phyloP scores from a whole-genome alignment of 2,888 invertebrate genomes.

The Vandiemenella viatica region DNA sequence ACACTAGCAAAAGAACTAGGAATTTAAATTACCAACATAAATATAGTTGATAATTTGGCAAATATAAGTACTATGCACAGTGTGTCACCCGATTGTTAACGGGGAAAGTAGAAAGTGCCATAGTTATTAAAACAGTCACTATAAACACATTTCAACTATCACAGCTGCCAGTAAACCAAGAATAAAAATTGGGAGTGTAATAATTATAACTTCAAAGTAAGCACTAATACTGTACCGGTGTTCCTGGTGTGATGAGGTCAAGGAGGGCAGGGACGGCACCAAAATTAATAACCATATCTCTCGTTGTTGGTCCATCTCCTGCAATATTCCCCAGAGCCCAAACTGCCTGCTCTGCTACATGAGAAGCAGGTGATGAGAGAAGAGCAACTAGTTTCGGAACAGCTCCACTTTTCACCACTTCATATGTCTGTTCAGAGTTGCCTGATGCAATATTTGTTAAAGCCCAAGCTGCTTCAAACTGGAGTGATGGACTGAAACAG shows the following conservation, averaged over 20 bases:
- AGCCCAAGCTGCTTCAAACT: constrained; percentile 97
- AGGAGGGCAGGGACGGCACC: constrained; percentile 59
- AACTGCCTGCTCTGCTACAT: constrained; percentile 82
- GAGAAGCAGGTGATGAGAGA: constrained; percentile 45
- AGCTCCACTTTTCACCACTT: constrained; percentile 75
- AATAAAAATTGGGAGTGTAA: too few relatives aligned
- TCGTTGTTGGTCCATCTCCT: constrained; percentile 64
- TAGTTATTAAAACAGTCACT: too few relatives aligned
- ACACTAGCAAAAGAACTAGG: too few relatives aligned
- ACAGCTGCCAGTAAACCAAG: too few relatives aligned
- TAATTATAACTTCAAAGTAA: too few relatives aligned
- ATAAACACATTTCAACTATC: too few relatives aligned
- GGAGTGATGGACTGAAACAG: constrained; percentile 47
- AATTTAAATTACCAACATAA: too few relatives aligned
- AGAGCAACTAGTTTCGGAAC: constrained; percentile 65
- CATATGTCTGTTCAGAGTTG: constrained; percentile 74
- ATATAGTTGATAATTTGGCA: too few relatives aligned
- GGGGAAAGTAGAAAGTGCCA: too few relatives aligned
- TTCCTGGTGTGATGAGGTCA: constrained; percentile 45
- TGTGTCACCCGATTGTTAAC: too few relatives aligned
- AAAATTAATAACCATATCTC: constrained; percentile 63
- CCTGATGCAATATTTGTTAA: constrained; percentile 96
- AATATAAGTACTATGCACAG: too few relatives aligned
- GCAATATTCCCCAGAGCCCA: constrained; percentile 98
- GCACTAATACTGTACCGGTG: too few relatives aligned